phyloP scores from a whole-genome alignment of 2,797 vertebrate genomes.

The Luscinia luscinia region DNA sequence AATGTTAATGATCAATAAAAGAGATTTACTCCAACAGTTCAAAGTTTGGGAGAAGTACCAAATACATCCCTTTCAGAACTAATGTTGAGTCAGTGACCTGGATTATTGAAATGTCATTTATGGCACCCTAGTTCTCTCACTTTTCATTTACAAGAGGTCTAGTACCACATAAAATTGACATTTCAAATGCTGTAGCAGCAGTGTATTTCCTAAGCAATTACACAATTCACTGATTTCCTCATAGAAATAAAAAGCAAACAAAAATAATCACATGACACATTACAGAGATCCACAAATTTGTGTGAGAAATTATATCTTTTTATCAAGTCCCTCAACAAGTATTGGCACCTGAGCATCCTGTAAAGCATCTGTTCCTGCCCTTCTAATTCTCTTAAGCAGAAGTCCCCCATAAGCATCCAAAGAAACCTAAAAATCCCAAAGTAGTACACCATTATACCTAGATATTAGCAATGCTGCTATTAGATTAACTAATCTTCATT shows the following conservation, averaged over 20 bases:
- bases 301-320: not conserved
- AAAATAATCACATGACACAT: not conserved
- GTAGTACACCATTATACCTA: not conserved
- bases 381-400: not conserved
- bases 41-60: not conserved
- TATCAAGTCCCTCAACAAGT: not conserved
- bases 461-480: not conserved
- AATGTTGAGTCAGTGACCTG: not conserved
- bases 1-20: slow-evolving; percentile 56
- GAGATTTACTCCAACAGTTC: slow-evolving; percentile 33
- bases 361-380: not conserved
- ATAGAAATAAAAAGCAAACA: not conserved
- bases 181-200: not conserved
- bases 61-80: slow-evolving; percentile 10
- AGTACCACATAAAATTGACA: not conserved
- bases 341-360: not conserved
- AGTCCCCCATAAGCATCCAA: not conserved
- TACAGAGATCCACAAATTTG: not conserved
- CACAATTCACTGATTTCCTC: not conserved
- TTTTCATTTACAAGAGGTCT: not conserved
- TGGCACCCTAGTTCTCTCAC: not conserved
- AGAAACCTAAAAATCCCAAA: not conserved
- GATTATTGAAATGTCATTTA: not conserved
- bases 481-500: not conserved
- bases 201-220: not conserved